Evolutionary conservation across 64 coral and sea anemone species (phyloP), one percentile per base, ranked within the genome.

Genomic region (Exaiptasia diaphana): DNA sequence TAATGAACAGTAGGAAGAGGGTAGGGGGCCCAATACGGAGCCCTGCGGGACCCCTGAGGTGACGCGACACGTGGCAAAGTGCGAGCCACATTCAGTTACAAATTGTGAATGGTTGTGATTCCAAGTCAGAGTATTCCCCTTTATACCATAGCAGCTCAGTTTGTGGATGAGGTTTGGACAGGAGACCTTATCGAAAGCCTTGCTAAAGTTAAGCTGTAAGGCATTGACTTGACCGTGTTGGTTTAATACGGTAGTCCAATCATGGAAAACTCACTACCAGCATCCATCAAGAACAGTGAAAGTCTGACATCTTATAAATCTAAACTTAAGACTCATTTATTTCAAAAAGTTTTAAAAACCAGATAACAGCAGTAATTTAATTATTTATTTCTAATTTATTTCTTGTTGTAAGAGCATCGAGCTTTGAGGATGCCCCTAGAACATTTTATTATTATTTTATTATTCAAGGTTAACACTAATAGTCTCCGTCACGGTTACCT

Each of bases 111-210:
- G 61, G 78, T 82, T 68, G 22, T 65, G 42, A 67, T 67, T 27
- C 78, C 78, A 82, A 38, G 60, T 40, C 17, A 67, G 60, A 41
- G 61, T 82, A 13, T 46, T 62, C 18, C 40, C 28, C 17, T 82
- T 62, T 54, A 82, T 68, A 44, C 79, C 60, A 68, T 68, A 82
- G 58, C 56, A 20, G 27, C 34, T 41, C 39, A 73, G 24, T 41
- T 73, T 73, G 30, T 82, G 55, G 53, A 70, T 26, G 12, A 82
- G 42, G 20, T 82, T 82, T 68, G 42, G 5, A n/a, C 69, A 37
- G 21, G 63, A 70, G 22, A 69, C 79, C 52, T 82, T 82, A 29
- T 82, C 44, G 46, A 82, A 82, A 25, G 78, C 78, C 78, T 81
- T 81, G 12, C 37, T 67, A 24, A 65, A 65, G 38, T 81, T 59